These are phyloP conservation scores for Machimus rusticus DNA, from an alignment of 2,888 invertebrate genomes.

Conservation along the genomic window DNA sequence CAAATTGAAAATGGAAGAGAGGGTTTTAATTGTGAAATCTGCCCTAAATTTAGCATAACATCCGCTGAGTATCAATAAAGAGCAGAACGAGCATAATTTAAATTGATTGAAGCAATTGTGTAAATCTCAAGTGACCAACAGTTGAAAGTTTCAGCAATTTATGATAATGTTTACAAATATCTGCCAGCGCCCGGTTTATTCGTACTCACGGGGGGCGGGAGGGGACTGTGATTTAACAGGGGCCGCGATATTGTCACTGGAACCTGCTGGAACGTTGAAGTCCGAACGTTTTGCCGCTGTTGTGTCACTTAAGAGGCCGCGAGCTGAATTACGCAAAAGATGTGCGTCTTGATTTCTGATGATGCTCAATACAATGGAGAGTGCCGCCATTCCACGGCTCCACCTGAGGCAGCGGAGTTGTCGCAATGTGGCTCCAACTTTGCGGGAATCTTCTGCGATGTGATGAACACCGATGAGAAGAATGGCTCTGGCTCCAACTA, in stretches of 20 bases:
- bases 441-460: background rate
- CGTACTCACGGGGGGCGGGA: background rate
- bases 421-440: background rate
- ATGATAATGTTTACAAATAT: conserved; percentile 31
- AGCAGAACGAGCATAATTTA: background rate
- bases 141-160: conserved; percentile 29
- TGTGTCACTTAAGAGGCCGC: conserved; percentile 25
- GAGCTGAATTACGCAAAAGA: conserved; percentile 34
- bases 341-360: conserved; percentile 40
- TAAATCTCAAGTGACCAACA: conserved; percentile 4
- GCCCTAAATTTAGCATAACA: background rate
- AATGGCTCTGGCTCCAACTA: conserved; percentile 18
- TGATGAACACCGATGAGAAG: conserved; percentile 18
- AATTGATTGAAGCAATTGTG: conserved; percentile 8
- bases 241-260: background rate
- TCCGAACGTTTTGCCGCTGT: background rate
- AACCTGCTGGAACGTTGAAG: background rate
- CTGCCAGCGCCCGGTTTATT: background rate
- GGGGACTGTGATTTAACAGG: background rate
- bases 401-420: background rate
- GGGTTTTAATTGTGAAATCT: background rate
- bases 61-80: background rate
- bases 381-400: background rate
- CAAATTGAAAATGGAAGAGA: too few species aligned
- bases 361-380: background rate